Evolutionary conservation across 2,888 invertebrate genomes (phyloP).

Genomic region (Plebejus melissa): DNA sequence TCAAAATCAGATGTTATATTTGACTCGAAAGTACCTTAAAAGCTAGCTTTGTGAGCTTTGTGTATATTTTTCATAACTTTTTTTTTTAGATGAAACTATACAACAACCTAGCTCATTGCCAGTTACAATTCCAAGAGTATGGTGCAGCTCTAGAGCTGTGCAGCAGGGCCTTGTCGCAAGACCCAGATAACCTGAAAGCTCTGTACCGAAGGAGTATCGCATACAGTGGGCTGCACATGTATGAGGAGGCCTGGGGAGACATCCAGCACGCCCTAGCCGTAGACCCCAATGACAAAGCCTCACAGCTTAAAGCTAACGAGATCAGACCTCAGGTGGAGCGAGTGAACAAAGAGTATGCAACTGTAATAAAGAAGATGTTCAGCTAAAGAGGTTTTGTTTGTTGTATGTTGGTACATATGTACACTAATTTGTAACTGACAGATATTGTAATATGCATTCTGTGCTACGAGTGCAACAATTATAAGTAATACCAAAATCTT

Average conservation of each 20-base stretch:
- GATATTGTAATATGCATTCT: neutral
- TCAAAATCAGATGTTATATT: neutral
- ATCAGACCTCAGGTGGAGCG: slow-evolving; percentile 77
- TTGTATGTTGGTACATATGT: neutral
- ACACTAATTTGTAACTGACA: neutral
- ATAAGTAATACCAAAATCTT: neutral
- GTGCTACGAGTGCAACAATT: neutral
- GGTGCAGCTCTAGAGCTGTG: slow-evolving; percentile 84
- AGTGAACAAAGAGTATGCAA: slow-evolving; percentile 79
- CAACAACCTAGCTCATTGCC: slow-evolving; percentile 91
- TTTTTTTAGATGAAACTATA: slow-evolving; percentile 80
- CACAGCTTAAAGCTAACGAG: slow-evolving; percentile 76
- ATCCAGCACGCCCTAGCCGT: slow-evolving; percentile 76
- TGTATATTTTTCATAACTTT: neutral
- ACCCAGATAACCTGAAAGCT: slow-evolving; percentile 90
- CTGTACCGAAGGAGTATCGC: slow-evolving; percentile 91
- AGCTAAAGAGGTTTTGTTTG: slow-evolving; percentile 41
- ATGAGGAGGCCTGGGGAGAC: slow-evolving; percentile 81
- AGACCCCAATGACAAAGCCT: slow-evolving; percentile 83
- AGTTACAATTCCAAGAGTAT: slow-evolving; percentile 83
- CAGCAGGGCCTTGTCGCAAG: slow-evolving; percentile 86
- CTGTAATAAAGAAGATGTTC: slow-evolving; percentile 80
- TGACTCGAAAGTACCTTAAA: neutral
- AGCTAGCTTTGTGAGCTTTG: neutral
- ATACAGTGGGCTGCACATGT: slow-evolving; percentile 79